phyloP scores from a whole-genome alignment of 2,888 invertebrate species.

The Cosmorhoe ocellata region DNA sequence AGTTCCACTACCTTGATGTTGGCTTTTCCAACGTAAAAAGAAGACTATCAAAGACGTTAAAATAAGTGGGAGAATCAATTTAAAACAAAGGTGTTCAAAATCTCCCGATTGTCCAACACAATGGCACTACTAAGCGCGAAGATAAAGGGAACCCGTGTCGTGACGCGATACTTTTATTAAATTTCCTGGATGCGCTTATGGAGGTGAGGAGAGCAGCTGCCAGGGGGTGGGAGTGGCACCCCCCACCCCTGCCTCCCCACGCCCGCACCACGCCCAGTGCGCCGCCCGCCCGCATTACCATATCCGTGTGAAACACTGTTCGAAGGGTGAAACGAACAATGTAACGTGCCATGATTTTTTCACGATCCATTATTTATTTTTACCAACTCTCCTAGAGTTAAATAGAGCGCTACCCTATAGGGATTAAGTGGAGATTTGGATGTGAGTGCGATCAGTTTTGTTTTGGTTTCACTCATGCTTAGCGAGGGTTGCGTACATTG shows the following conservation, averaged over 20 bases:
- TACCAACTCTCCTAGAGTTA: conserved; percentile 59
- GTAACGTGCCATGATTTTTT: conserved; percentile 70
- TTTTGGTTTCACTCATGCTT: conserved; percentile 30
- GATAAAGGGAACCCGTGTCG: conserved; percentile 49
- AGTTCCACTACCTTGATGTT: background rate
- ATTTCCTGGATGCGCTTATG: conserved; percentile 62
- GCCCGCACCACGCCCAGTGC: conserved; percentile 63
- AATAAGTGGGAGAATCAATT: conserved; percentile 6
- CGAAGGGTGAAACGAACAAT: conserved; percentile 69
- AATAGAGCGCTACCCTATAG: conserved; percentile 64
- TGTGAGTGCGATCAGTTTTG: conserved; percentile 56
- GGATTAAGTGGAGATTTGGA: conserved; percentile 67
- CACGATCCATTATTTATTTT: conserved; percentile 61
- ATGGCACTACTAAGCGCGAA: conserved; percentile 34
- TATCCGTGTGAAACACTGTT: conserved; percentile 71
- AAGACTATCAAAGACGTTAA: no score
- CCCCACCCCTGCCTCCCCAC: conserved; percentile 36
- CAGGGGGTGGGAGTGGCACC: conserved; percentile 60
- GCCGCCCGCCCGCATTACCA: conserved; percentile 51
- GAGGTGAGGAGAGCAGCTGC: conserved; percentile 62
- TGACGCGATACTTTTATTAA: conserved; percentile 58
- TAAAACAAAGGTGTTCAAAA: conserved; percentile 19
- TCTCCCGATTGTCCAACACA: conserved; percentile 27
- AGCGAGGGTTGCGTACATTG: conserved; percentile 10
- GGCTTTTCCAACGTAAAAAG: no score